Evolutionary conservation across 2,888 invertebrate genomes (phyloP).

Genomic region (Tipula vernalis): DNA sequence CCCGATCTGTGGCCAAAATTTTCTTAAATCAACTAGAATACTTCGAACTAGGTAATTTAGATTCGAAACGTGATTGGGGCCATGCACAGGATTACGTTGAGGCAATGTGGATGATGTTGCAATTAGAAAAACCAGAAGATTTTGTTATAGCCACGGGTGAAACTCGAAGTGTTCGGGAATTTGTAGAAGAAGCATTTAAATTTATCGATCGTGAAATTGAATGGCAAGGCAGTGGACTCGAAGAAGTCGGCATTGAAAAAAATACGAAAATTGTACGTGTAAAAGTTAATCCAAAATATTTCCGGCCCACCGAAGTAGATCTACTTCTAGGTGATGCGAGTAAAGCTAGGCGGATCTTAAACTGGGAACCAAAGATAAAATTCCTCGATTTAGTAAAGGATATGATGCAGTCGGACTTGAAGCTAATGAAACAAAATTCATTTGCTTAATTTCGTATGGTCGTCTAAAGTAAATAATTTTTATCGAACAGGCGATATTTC

Average conservation of each 20-base stretch:
- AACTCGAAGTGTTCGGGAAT: constrained; percentile 89
- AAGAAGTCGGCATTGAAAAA: constrained; percentile 63
- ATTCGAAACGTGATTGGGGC: constrained; percentile 96
- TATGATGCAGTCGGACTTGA: constrained; percentile 87
- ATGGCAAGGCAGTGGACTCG: constrained; percentile 79
- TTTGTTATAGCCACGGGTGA: constrained; percentile 96
- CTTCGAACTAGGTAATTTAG: constrained; percentile 87
- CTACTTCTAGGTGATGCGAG: constrained; percentile 83
- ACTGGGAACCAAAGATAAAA: constrained; percentile 77
- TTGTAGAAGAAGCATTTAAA: constrained; percentile 83
- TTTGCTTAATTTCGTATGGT: constrained; percentile 46
- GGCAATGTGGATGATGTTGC: constrained; percentile 99
- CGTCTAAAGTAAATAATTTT: not conserved
- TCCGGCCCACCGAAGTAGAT: constrained; percentile 96
- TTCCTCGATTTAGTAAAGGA: constrained; percentile 79
- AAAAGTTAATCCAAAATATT: constrained; percentile 84
- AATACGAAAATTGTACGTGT: constrained; percentile 64
- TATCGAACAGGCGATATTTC: not conserved
- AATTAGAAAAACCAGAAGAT: constrained; percentile 82
- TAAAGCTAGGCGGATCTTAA: constrained; percentile 75
- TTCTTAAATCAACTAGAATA: constrained; percentile 70
- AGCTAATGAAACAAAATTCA: constrained; percentile 83
- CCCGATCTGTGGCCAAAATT: constrained; percentile 95
- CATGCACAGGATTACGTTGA: constrained; percentile 93
- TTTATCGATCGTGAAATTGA: constrained; percentile 64